Evolutionary conservation across 2,888 invertebrate genomes (phyloP), one percentile per base, ranked within the genome.

Genomic region (Chloroclystis v-ata): DNA sequence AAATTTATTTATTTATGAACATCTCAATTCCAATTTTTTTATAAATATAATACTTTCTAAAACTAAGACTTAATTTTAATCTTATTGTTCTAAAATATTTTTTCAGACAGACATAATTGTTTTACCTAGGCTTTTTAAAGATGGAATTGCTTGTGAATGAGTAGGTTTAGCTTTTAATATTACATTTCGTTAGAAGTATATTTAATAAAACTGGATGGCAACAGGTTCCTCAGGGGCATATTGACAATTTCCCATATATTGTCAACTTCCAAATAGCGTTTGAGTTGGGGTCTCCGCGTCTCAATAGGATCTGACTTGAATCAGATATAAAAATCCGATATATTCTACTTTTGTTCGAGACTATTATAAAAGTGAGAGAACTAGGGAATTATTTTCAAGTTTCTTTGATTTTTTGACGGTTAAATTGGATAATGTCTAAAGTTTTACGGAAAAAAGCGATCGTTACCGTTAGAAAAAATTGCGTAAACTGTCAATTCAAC

Each of bases 181-280:
- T 25, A 24, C 37, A 12, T 29, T 7, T 8, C 13, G 29, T 10
- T 13, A 52, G 11, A 24, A 37, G 43, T 26, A 43, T 41, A 48
- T 59, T 61, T 64, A 58, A 66, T 60, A 64, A 65, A 68, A 59
- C 61, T 59, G 52, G 47, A 47, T 62, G 46, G 73, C 75, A 77
- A 77, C 77, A 78, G 76, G 76, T 77, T 61, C 56, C 49, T 64
- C 49, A 59, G 62, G 62, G 61, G 69, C 63, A 67, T 69, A 72
- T 75, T 75, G 75, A 71, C 77, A 72, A 77, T 76, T 71, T 73
- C 69, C 71, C 61, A 69, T 72, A 70, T 35, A 20, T 71, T 72
- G 71, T 69, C 64, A 65, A 74, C 65, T 72, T 72, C 62, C 56
- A 56, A 68, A 69, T 69, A 69, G 71, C 78, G 75, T 76, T 77